These are phyloP conservation scores for Silurus lanzhouensis DNA, from an alignment of 2,797 vertebrate genomes.

Conservation along the genomic window DNA sequence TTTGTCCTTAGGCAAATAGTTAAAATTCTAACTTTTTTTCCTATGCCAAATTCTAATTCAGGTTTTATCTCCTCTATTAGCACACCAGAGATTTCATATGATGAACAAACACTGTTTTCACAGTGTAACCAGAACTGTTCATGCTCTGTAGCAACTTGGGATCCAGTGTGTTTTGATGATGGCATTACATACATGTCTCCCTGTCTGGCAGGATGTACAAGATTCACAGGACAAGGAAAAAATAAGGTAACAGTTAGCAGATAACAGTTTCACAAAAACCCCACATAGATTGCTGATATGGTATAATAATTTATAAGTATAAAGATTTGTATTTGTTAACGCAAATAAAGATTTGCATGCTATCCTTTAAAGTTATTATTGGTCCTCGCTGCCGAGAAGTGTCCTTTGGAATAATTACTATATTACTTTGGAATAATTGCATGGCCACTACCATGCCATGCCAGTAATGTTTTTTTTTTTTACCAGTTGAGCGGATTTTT, in stretches of 20 bases:
- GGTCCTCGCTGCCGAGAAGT: too few species aligned
- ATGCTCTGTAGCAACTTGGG: slow-evolving; percentile 82
- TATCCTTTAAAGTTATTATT: too few species aligned
- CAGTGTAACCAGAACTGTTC: slow-evolving; percentile 84
- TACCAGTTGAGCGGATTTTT: too few species aligned
- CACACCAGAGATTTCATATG: slow-evolving; percentile 63
- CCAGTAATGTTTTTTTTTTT: too few species aligned
- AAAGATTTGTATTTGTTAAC: too few species aligned
- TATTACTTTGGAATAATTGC: too few species aligned
- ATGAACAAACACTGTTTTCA: slow-evolving; percentile 68
- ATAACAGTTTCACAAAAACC: too few species aligned
- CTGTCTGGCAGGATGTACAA: slow-evolving; percentile 87
- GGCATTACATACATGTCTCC: slow-evolving; percentile 86
- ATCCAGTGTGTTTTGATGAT: slow-evolving; percentile 87
- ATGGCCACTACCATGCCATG: too few species aligned
- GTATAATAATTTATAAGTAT: too few species aligned
- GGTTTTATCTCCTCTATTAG: slow-evolving; percentile 64
- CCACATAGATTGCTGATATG: too few species aligned
- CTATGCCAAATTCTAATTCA: not conserved
- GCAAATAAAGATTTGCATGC: too few species aligned
- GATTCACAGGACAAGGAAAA: slow-evolving; percentile 78
- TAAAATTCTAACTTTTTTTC: not conserved
- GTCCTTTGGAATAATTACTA: too few species aligned
- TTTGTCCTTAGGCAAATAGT: not conserved
- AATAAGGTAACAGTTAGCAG: slow-evolving; percentile 72